phyloP scores from a whole-genome alignment of 2,113 vertebrate genomes.

The Sminthopsis crassicaudata region DNA sequence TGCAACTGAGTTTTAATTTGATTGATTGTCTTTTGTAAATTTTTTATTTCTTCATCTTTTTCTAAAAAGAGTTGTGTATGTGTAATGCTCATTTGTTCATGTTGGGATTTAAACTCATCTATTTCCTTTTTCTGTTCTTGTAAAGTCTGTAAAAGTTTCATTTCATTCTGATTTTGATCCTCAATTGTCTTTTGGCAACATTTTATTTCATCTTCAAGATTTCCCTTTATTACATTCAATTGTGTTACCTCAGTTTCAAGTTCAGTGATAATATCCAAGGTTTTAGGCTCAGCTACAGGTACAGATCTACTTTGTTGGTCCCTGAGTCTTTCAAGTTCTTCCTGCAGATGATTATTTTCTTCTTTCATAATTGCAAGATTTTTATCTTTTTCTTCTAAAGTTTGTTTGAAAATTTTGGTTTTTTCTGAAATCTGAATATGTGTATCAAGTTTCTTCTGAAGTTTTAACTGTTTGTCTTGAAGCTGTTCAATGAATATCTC shows the following conservation, averaged over 20 bases:
- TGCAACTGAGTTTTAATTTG: constrained; percentile 85
- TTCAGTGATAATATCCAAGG: constrained; percentile 92
- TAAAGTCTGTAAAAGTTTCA: constrained; percentile 89
- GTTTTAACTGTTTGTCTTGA: constrained; percentile 85
- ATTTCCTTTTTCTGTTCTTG: constrained; percentile 91
- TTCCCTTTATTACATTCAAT: constrained; percentile 86
- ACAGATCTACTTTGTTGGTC: constrained; percentile 92
- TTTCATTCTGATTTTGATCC: constrained; percentile 88
- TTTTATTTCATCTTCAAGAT: constrained; percentile 89
- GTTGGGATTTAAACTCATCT: constrained; percentile 89
- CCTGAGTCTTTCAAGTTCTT: constrained; percentile 93
- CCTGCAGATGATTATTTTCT: constrained; percentile 96
- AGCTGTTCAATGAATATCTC: constrained; percentile 89
- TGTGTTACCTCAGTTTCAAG: constrained; percentile 93
- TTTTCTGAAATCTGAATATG: constrained; percentile 79
- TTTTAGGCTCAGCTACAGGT: constrained; percentile 87
- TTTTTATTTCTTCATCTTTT: constrained; percentile 92
- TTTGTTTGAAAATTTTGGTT: constrained; percentile 85
- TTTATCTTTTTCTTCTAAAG: constrained; percentile 93
- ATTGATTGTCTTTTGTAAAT: constrained; percentile 88
- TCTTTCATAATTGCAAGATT: constrained; percentile 95
- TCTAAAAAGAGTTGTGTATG: constrained; percentile 90
- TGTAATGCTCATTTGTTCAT: constrained; percentile 89
- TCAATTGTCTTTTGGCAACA: constrained; percentile 86
- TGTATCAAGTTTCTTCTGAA: constrained; percentile 86